phyloP scores from a whole-genome alignment of 1,140 invertebrate genomes.

The Cataglyphis hispanica region DNA sequence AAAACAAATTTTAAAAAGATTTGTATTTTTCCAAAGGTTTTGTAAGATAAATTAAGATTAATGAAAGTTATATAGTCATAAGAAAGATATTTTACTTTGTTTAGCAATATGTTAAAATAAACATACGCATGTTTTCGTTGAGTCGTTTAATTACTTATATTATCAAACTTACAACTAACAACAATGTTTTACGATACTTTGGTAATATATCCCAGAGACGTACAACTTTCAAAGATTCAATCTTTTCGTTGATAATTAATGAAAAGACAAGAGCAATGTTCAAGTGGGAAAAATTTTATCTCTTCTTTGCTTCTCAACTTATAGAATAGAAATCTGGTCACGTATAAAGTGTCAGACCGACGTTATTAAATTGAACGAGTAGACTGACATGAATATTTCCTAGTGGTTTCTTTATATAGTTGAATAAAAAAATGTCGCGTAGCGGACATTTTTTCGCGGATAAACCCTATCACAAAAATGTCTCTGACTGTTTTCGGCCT shows the following conservation, averaged over 20 bases:
- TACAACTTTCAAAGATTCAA: slow-evolving; percentile 19
- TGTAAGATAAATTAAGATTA: slow-evolving; percentile 29
- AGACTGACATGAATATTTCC: slow-evolving; percentile 50
- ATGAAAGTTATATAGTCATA: background rate
- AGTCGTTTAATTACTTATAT: background rate
- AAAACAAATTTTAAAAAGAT: background rate
- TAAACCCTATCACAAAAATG: background rate
- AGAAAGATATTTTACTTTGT: slow-evolving; percentile 3
- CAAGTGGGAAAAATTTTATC: slow-evolving; percentile 39
- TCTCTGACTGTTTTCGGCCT: background rate
- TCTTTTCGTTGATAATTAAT: slow-evolving; percentile 27
- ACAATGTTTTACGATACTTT: background rate
- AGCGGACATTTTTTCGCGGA: background rate
- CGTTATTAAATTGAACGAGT: slow-evolving; percentile 68
- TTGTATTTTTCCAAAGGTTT: background rate
- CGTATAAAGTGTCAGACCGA: slow-evolving; percentile 55
- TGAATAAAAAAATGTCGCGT: slow-evolving; percentile 32
- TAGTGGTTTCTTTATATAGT: slow-evolving; percentile 13
- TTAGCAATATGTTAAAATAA: background rate
- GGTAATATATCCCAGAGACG: background rate
- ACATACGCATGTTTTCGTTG: background rate
- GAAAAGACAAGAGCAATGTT: background rate
- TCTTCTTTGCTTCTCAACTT: slow-evolving; percentile 6
- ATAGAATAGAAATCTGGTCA: slow-evolving; percentile 67
- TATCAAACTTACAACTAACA: background rate